phyloP scores from a whole-genome alignment of 2,797 vertebrate genomes.

The Cygnus olor region DNA sequence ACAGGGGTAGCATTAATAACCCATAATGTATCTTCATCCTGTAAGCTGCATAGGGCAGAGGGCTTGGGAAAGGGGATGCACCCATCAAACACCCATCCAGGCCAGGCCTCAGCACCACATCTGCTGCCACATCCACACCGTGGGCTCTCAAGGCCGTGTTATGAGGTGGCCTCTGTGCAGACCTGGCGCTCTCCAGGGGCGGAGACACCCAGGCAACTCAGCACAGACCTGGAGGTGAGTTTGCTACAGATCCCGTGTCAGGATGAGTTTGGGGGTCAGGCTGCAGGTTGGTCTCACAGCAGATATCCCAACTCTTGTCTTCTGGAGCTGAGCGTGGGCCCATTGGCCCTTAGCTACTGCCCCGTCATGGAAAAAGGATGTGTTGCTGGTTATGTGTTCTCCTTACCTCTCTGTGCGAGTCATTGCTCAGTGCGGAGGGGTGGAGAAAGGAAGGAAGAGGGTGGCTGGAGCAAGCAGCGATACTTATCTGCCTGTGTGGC shows the following conservation, averaged over 20 bases:
- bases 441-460: constrained; percentile 12
- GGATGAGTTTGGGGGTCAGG: not conserved
- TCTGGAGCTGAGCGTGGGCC: not conserved
- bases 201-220: not conserved
- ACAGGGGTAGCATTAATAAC: not conserved
- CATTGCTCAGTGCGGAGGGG: not conserved
- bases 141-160: not conserved
- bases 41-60: not conserved
- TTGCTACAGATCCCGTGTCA: not conserved
- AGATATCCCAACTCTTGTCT: not conserved
- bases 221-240: not conserved
- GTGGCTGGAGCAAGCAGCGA: not conserved
- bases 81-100: not conserved
- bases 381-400: not conserved
- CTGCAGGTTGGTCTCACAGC: not conserved
- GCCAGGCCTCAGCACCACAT: not conserved
- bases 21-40: not conserved
- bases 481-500: not conserved
- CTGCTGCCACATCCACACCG: not conserved
- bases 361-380: not conserved
- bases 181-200: not conserved
- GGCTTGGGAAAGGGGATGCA: not conserved
- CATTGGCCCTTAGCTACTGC: not conserved
- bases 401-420: not conserved
- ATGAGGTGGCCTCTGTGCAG: not conserved